A percentile compares a stretch with the other conserved stretches of the same genome.
Evolutionary conservation across 2,888 invertebrate species (phyloP).

Genomic region (Acrocyrtus sp.): DNA sequence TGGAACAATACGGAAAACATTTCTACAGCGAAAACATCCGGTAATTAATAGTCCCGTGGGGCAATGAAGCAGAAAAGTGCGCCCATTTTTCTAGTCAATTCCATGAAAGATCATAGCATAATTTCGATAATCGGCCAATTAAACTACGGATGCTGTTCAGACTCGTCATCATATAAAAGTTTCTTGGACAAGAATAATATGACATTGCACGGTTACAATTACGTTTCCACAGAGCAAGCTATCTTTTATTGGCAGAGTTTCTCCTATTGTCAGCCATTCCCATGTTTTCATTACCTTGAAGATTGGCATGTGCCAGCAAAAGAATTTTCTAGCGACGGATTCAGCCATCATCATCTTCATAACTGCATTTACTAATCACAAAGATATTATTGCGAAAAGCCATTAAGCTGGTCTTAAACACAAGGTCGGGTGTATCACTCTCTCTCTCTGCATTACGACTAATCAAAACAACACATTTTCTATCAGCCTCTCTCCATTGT

Average conservation of each 20-base stretch:
- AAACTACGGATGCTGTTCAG: too few relatives aligned
- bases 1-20: too few relatives aligned
- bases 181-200: too few relatives aligned
- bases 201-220: too few relatives aligned
- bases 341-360: conserved; percentile 20
- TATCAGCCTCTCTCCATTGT: conserved; percentile 31
- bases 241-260: conserved; percentile 22
- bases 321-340: conserved; percentile 24
- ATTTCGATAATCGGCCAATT: too few relatives aligned
- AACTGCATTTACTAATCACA: conserved; percentile 5
- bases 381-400: conserved; percentile 47
- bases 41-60: too few relatives aligned
- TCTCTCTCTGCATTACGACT: conserved; percentile 24
- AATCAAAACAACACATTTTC: conserved; percentile 39
- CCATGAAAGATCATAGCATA: too few relatives aligned
- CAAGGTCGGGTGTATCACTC: conserved; percentile 36
- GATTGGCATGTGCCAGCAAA: conserved; percentile 34
- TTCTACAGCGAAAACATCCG: too few relatives aligned
- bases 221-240: too few relatives aligned
- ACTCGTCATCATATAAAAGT: too few relatives aligned
- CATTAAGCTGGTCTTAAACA: conserved; percentile 46
- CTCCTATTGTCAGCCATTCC: conserved; percentile 17
- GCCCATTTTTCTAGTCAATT: too few relatives aligned
- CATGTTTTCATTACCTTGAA: conserved; percentile 41
- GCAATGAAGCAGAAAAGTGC: too few relatives aligned